Conservation (phyloP, 2,113 vertebrate genomes). For the Prunella fulvescens region DNA sequence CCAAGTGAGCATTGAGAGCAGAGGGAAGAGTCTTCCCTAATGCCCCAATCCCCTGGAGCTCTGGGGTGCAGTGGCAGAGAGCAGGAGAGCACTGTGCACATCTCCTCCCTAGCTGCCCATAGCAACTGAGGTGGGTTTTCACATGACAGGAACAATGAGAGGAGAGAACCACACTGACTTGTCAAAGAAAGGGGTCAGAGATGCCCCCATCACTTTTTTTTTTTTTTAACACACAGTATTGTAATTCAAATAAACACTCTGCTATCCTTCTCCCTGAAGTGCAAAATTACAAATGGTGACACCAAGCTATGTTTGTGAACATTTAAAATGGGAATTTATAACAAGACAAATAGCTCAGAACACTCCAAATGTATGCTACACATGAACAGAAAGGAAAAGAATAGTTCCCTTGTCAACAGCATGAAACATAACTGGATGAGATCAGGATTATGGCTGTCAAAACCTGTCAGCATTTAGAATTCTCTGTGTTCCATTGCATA, state of each 20-base stretch:
- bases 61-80: background rate
- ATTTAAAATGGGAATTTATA: background rate
- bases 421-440: background rate
- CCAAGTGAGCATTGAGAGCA: background rate
- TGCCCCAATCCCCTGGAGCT: rapidly evolving
- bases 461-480: background rate
- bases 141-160: rapidly evolving
- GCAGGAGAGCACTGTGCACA: background rate
- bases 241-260: background rate
- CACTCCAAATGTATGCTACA: background rate
- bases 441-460: background rate
- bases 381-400: background rate
- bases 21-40: background rate
- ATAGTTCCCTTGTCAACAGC: background rate
- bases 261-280: background rate
- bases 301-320: background rate
- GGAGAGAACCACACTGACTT: background rate
- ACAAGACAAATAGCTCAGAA: background rate
- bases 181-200: background rate
- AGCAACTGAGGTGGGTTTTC: background rate
- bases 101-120: background rate
- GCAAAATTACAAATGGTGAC: background rate
- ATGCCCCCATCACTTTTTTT: background rate
- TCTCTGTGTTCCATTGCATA: background rate
- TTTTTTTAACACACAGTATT: background rate